Evolutionary conservation across 2,888 invertebrate species (phyloP).

Genomic region (Cosmia trapezina): DNA sequence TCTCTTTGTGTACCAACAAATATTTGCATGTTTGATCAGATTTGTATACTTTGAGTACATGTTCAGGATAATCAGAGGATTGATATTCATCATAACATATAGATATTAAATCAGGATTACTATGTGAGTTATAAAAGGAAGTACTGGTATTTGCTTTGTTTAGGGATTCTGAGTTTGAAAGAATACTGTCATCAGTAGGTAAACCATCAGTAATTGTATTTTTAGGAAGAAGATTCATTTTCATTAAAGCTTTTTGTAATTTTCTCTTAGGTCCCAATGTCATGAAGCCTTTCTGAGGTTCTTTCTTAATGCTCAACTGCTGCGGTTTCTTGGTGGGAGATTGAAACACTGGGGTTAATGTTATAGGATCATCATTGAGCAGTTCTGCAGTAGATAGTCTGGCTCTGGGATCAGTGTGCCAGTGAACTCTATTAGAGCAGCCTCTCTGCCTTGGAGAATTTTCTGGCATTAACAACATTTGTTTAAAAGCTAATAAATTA

Average conservation of each 20-base stretch:
- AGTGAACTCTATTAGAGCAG: slow-evolving; percentile 92
- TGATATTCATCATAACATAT: slow-evolving; percentile 95
- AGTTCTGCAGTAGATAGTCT: slow-evolving; percentile 95
- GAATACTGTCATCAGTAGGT: slow-evolving; percentile 92
- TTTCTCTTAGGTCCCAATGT: slow-evolving; percentile 96
- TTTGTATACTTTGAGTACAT: slow-evolving; percentile 98
- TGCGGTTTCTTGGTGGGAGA: slow-evolving; percentile 90
- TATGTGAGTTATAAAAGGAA: slow-evolving; percentile 95
- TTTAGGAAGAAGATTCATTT: slow-evolving; percentile 97
- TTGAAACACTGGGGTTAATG: slow-evolving; percentile 87
- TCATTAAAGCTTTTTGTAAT: slow-evolving; percentile 95
- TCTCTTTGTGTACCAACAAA: slow-evolving; percentile 98
- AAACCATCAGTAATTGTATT: slow-evolving; percentile 93
- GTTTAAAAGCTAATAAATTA: slow-evolving; percentile 96
- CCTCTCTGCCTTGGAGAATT: slow-evolving; percentile 94
- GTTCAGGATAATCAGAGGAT: slow-evolving; percentile 97
- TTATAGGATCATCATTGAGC: slow-evolving; percentile 87
- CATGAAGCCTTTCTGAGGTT: slow-evolving; percentile 95
- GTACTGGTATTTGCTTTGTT: slow-evolving; percentile 86
- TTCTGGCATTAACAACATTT: slow-evolving; percentile 93
- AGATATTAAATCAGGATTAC: slow-evolving; percentile 96
- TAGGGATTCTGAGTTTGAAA: slow-evolving; percentile 90
- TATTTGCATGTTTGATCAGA: slow-evolving; percentile 99
- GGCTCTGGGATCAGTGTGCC: slow-evolving; percentile 93
- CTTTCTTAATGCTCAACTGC: slow-evolving; percentile 90